These are phyloP conservation scores for Chaetodon trifascialis DNA, from an alignment of 2,113 vertebrate genomes.

Conservation along the genomic window DNA sequence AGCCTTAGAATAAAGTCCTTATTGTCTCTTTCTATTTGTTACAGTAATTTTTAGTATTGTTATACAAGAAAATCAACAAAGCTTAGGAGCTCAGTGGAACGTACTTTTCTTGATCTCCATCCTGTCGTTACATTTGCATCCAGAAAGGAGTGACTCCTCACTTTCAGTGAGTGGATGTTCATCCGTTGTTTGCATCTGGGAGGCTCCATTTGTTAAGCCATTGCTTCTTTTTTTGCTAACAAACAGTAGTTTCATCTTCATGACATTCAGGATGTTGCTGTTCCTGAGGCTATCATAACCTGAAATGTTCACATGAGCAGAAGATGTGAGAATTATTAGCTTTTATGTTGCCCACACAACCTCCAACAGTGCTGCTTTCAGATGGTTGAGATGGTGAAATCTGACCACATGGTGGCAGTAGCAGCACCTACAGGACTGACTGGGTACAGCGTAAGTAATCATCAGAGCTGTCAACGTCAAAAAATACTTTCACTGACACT, in stretches of 20 bases:
- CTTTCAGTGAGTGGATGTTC: too few species aligned
- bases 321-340: not conserved
- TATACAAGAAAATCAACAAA: not conserved
- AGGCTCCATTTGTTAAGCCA: too few species aligned
- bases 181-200: too few species aligned
- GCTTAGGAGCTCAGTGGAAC: not conserved
- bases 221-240: not conserved
- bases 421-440: constrained; percentile 11
- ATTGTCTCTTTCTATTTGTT: too few species aligned
- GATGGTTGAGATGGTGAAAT: not conserved
- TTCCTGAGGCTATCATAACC: not conserved
- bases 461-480: not conserved
- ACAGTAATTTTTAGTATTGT: not conserved
- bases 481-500: not conserved
- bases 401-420: constrained; percentile 60
- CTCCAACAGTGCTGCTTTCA: not conserved
- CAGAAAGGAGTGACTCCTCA: not conserved
- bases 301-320: not conserved
- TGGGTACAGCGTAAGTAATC: not conserved
- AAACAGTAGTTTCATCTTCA: too few species aligned
- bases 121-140: not conserved
- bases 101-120: not conserved
- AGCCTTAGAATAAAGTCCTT: too few species aligned
- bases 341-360: not conserved
- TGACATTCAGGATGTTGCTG: not conserved